Evolutionary conservation across 2,888 invertebrate species (phyloP), one percentile per base, ranked within the genome.

Genomic region (Trileptium ribeirensis): DNA sequence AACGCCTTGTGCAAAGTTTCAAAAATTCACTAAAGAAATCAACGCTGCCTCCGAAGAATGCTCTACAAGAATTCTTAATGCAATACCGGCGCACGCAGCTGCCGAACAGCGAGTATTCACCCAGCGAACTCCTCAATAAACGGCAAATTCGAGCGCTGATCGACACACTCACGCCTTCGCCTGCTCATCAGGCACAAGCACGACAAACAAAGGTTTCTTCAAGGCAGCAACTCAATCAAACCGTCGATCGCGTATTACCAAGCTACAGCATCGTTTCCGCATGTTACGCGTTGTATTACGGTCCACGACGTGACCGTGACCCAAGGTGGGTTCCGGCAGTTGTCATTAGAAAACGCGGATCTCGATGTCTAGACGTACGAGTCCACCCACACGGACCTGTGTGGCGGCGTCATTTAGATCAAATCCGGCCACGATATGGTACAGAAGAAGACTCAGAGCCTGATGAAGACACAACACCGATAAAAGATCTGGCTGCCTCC

Each of bases 1-100:
- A 75, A n/a, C 34, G 77, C n/a, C 15, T 75, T 34, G 77, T 85
- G 67, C 82, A 84, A 67, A 83, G 80, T 2, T 84, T 85, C 70
- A 85, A 86, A 67, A 79, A 83, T 15, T 82, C 67, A 29, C 34
- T 82, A 33, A 1, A 36, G 75, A 74, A 81, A 67, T 83, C 82
- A 19, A 36, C 78, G 24, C 75, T 83, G 24, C 67, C 82, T 70
- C 19, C 34, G 8, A 8, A 8, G 82, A 34, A n/a, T 39, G 81
- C 82, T 24, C n/a, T 31, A 15, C 83, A 83, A 29, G 36, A 81
- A n/a, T 83, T 83, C 80, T 38, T 82, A 33, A 77, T 83, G 80
- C 36, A 81, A 29, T 67, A 51, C 31, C 40, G 79, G 15, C 37
- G n/a, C 2, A 75, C 77, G 2, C 77, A 67, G 2, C n/a, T 70